These are phyloP conservation scores for Mycetomoellerius zeteki DNA, from an alignment of 1,140 invertebrate species.

Conservation along the genomic window DNA sequence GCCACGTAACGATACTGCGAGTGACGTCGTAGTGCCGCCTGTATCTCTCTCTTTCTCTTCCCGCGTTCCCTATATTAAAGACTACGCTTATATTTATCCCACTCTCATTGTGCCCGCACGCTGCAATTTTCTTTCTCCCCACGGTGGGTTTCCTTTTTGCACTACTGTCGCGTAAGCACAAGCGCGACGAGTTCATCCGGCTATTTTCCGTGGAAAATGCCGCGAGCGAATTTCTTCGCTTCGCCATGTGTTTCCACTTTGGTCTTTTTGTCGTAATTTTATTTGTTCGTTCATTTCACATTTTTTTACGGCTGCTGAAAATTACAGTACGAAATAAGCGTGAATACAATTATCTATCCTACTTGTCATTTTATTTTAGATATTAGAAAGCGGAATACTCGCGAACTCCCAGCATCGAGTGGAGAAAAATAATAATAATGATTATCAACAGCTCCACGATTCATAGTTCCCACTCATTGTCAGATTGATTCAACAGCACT, in stretches of 20 bases:
- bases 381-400: constrained; percentile 54
- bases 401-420: neutral
- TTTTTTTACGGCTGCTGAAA: neutral
- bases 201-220: constrained; percentile 45
- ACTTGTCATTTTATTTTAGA: constrained; percentile 38
- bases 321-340: neutral
- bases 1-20: constrained; percentile 60
- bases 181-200: constrained; percentile 30
- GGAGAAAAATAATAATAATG: constrained; percentile 39
- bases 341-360: constrained; percentile 40
- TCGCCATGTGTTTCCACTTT: constrained; percentile 37
- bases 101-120: constrained; percentile 33
- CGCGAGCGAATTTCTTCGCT: constrained; percentile 47
- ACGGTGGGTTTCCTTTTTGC: constrained; percentile 27
- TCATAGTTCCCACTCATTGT: constrained; percentile 53
- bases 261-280: constrained; percentile 2
- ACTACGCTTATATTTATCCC: constrained; percentile 27
- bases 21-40: constrained; percentile 45
- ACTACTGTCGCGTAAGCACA: neutral
- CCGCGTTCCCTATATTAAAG: constrained; percentile 31
- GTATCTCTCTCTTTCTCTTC: constrained; percentile 53
- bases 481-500: constrained; percentile 45
- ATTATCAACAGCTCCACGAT: constrained; percentile 36
- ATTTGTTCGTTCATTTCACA: constrained; percentile 3
- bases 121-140: constrained; percentile 49